These are phyloP conservation scores for Neodiprion lecontei DNA, from an alignment of 1,140 invertebrate genomes.

Conservation along the genomic window DNA sequence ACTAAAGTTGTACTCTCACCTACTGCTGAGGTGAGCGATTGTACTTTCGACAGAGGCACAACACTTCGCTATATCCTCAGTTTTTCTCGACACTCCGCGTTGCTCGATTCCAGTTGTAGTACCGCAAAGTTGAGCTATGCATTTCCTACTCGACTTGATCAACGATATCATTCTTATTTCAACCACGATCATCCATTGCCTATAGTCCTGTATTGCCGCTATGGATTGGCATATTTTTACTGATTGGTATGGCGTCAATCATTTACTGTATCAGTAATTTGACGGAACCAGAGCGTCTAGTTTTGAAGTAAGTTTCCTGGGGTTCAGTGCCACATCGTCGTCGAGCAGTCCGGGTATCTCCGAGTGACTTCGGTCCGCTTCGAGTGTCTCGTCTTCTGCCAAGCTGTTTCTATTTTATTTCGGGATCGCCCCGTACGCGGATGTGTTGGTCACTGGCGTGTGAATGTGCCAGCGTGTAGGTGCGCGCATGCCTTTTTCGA, in stretches of 20 bases:
- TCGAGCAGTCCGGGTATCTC: constrained; percentile 31
- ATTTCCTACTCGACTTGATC: too few relatives aligned
- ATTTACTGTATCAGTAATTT: not conserved
- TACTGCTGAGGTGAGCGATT: not conserved
- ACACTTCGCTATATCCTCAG: too few relatives aligned
- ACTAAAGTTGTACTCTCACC: not conserved
- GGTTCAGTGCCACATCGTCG: constrained; percentile 27
- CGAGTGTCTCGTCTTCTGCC: constrained; percentile 41
- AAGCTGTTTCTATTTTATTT: constrained; percentile 57
- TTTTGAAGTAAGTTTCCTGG: constrained; percentile 32
- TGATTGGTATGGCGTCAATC: not conserved
- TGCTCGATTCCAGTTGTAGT: too few relatives aligned
- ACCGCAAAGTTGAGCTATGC: too few relatives aligned
- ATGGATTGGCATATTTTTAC: too few relatives aligned
- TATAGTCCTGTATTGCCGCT: too few relatives aligned
- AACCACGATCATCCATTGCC: too few relatives aligned
- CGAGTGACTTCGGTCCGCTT: constrained; percentile 17
- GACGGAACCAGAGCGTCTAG: constrained; percentile 19
- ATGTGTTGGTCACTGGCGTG: constrained; percentile 38
- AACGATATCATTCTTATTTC: too few relatives aligned
- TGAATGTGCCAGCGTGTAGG: constrained; percentile 25
- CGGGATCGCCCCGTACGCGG: constrained; percentile 52
- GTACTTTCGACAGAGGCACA: not conserved
- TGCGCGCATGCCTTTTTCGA: constrained; percentile 16
- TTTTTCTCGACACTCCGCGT: too few relatives aligned